These are phyloP conservation scores for Poeciliopsis turrubarensis DNA, from an alignment of 2,113 vertebrate genomes.

Conservation along the genomic window DNA sequence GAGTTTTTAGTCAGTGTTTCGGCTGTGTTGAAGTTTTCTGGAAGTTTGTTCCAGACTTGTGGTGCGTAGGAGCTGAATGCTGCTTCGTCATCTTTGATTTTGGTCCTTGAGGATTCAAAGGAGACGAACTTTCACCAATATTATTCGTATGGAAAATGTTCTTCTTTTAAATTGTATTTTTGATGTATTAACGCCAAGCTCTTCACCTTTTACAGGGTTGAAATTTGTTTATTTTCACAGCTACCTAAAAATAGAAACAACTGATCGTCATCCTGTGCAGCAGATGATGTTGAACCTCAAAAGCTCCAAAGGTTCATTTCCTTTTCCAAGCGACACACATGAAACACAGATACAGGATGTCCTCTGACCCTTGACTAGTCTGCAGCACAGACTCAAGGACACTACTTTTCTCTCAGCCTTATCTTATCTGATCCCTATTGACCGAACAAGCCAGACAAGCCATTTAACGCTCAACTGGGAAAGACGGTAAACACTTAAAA, in stretches of 20 bases:
- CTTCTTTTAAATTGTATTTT: not conserved
- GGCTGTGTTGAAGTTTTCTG: too few relatives aligned
- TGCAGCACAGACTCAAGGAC: not conserved
- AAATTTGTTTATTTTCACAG: not conserved
- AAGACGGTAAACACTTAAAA: not conserved
- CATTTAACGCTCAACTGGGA: conserved; percentile 12
- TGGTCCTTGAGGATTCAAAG: too few relatives aligned
- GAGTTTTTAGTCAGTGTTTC: too few relatives aligned
- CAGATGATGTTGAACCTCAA: conserved; percentile 8
- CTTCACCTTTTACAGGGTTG: not conserved
- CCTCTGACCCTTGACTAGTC: not conserved
- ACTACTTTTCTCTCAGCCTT: not conserved
- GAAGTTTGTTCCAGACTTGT: too few relatives aligned
- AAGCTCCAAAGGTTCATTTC: conserved; percentile 10
- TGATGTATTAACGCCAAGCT: not conserved
- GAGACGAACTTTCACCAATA: not conserved
- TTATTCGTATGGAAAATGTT: not conserved
- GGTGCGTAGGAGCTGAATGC: too few relatives aligned
- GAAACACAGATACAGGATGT: conserved; percentile 16
- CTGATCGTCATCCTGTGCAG: not conserved
- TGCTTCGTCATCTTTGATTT: too few relatives aligned
- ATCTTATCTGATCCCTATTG: conserved; percentile 21
- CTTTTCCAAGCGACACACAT: conserved; percentile 8
- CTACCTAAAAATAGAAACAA: not conserved
- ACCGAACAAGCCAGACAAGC: conserved; percentile 11